These are phyloP conservation scores for Adelphocoris suturalis DNA, from an alignment of 2,888 invertebrate species.

Conservation along the genomic window DNA sequence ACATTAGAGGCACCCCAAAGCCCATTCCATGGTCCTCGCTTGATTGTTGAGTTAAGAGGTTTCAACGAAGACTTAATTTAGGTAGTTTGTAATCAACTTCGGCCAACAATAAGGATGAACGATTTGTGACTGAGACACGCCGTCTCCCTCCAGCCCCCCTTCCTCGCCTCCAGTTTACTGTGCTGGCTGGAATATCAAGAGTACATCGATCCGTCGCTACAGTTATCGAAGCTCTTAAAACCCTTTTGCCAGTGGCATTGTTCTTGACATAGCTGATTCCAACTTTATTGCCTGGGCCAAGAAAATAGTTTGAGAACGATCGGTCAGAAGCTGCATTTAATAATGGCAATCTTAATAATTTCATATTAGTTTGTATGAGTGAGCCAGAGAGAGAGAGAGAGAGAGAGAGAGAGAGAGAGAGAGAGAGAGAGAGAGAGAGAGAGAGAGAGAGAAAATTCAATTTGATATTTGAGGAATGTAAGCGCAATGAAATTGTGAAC, in stretches of 20 bases:
- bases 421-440: too few species aligned
- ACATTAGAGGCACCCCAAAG: not conserved
- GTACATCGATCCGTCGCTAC: not conserved
- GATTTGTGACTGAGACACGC: slow-evolving; percentile 50
- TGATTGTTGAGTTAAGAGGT: slow-evolving; percentile 49
- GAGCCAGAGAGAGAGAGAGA: too few species aligned
- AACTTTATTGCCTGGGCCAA: too few species aligned
- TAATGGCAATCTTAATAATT: too few species aligned
- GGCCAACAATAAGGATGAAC: slow-evolving; percentile 47
- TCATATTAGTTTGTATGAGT: too few species aligned
- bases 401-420: too few species aligned
- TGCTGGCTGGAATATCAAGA: slow-evolving; percentile 24
- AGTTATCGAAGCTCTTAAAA: slow-evolving; percentile 10
- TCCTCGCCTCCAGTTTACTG: not conserved
- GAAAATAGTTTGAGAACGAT: too few species aligned
- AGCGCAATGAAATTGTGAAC: too few species aligned
- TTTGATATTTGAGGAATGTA: too few species aligned
- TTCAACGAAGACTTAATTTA: slow-evolving; percentile 52
- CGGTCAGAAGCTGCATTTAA: too few species aligned
- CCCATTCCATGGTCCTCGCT: not conserved
- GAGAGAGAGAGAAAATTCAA: too few species aligned
- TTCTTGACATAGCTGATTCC: too few species aligned
- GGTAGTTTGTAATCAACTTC: slow-evolving; percentile 61
- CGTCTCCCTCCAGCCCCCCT: not conserved
- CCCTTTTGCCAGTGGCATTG: not conserved